Evolutionary conservation across 2,888 invertebrate species (phyloP).

Genomic region (Caenorhabditis sp.): DNA sequence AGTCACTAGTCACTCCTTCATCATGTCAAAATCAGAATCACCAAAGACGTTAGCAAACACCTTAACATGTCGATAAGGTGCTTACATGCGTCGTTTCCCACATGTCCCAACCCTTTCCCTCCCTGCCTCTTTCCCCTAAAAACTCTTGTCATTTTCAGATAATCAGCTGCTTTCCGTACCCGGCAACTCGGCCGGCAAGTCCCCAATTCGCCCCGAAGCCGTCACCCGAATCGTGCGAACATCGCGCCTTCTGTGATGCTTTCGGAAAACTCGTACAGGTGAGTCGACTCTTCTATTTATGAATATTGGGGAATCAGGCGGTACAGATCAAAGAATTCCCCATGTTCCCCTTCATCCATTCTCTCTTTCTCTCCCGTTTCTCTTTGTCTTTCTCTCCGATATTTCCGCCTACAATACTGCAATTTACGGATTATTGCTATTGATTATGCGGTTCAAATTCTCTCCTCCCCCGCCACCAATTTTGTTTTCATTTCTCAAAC

Average conservation of each 20-base stretch:
- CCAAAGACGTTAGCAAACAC: constrained; percentile 21
- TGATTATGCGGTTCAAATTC: background rate
- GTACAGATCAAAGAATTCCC: too few species aligned
- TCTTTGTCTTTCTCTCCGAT: background rate
- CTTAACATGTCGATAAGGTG: constrained; percentile 28
- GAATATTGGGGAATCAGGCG: too few species aligned
- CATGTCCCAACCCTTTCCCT: background rate
- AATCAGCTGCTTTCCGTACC: constrained; percentile 80
- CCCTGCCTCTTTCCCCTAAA: too few species aligned
- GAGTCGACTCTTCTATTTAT: too few species aligned
- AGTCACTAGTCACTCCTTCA: constrained; percentile 16
- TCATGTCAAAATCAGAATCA: too few species aligned
- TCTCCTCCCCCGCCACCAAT: background rate
- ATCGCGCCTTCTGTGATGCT: constrained; percentile 65
- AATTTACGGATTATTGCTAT: constrained; percentile 3
- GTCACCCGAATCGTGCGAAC: constrained; percentile 44
- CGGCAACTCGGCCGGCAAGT: constrained; percentile 66
- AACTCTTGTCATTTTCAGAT: constrained; percentile 69
- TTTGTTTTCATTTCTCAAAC: too few species aligned
- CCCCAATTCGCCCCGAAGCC: constrained; percentile 47
- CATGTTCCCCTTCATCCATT: too few species aligned
- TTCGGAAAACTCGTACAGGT: constrained; percentile 71
- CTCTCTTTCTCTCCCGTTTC: background rate
- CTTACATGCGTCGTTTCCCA: constrained; percentile 11
- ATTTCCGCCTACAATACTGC: background rate